Evolutionary conservation across 2,797 vertebrate genomes (phyloP).

Genomic region (Pseudotriccus pelzelni): DNA sequence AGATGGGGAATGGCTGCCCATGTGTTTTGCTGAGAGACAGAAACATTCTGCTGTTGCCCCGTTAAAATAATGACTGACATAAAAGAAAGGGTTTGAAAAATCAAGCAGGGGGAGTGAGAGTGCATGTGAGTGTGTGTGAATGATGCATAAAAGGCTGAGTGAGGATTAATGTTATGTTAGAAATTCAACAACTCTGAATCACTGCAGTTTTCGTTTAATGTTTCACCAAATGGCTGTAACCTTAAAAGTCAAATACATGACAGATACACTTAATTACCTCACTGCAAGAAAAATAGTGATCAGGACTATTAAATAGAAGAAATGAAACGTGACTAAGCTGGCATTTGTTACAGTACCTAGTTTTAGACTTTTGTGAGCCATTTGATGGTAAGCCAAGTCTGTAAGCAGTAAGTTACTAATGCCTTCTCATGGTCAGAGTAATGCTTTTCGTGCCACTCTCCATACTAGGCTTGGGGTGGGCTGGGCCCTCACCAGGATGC

Average conservation of each 20-base stretch:
- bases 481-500: neutral
- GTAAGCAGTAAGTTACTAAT: neutral
- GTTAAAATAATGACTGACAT: neutral
- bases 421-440: neutral
- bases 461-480: rapidly evolving
- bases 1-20: neutral
- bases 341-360: slow-evolving; percentile 17
- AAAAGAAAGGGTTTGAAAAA: slow-evolving; percentile 6
- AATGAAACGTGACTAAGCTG: slow-evolving; percentile 59
- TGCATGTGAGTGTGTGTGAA: neutral
- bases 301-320: neutral
- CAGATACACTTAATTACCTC: slow-evolving; percentile 52
- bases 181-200: slow-evolving; percentile 53
- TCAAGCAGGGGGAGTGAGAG: neutral
- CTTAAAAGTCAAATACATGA: slow-evolving; percentile 59
- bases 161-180: slow-evolving; percentile 7
- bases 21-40: neutral
- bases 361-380: slow-evolving; percentile 22
- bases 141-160: neutral
- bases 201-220: slow-evolving; percentile 38
- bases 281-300: slow-evolving; percentile 41
- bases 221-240: slow-evolving; percentile 57
- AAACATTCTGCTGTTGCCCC: neutral
- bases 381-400: neutral
- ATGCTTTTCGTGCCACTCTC: neutral